Evolutionary conservation across 2,888 invertebrate genomes (phyloP), one percentile per base, ranked within the genome.

Genomic region (Heliconius ismenius): DNA sequence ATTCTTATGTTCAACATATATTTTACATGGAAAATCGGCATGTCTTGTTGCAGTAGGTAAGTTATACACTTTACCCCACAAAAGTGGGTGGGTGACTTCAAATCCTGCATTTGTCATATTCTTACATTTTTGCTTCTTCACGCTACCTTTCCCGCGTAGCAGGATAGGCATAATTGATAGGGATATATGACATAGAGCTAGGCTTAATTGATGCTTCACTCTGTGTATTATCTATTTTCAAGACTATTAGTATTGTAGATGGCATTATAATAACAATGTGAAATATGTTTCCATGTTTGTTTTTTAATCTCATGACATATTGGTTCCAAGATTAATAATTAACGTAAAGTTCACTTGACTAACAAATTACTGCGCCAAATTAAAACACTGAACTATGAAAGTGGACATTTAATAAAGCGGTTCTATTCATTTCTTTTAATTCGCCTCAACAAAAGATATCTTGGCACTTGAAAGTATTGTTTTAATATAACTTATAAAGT

Each of bases 401-500:
- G 28, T 21, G 21, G 26, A 21, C 54, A 3, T 32, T 69, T 28
- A 32, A 58, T 36, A 58, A 70, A 58, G 24, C 24, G 32, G n/a
- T 70, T 39, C 39, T 43, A 74, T 49, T 74, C 74, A 36, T 74
- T 54, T 74, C 74, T 28, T 54, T 39, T 49, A 64, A 74, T 54
- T 54, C 64, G n/a, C 64, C 64, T 32, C n/a, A 62, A 69, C 69
- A 75, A 73, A 75, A 65, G 58, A 73, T 58, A 73, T 36, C 69
- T 73, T 65, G 49, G 67, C 64, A 70, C 64, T 76, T 60, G 43
- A 24, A 73, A 73, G 73, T 78, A 76, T 79, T 79, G 75, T 78
- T 78, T 79, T 79, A 80, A 79, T 79, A 78, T 76, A 79, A 77
- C 75, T 77, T 79, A 78, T 79, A 79, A 78, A 70, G 72, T 73